Conservation (phyloP, 2,888 invertebrate species). For the Rhopalosiphum nymphaeae region DNA sequence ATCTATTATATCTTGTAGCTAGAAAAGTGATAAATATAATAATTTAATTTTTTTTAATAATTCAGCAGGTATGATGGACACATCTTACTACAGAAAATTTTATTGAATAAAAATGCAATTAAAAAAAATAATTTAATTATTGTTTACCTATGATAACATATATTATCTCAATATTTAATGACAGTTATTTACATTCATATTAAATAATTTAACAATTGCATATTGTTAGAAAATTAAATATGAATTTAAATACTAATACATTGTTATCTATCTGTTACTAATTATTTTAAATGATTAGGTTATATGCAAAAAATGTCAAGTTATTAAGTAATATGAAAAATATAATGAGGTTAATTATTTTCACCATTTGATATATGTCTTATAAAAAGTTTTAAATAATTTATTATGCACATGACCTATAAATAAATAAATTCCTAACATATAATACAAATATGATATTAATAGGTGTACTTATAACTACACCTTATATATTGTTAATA, state of each 20-base stretch:
- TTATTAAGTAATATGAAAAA: neutral
- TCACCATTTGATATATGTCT: neutral
- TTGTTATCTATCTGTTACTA: neutral
- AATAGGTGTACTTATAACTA: neutral
- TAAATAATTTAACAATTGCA: neutral
- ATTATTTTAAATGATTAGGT: neutral
- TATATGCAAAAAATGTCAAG: neutral
- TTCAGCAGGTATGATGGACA: neutral
- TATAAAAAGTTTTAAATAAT: too few relatives aligned
- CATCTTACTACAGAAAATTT: neutral
- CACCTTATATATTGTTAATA: neutral
- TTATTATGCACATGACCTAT: neutral
- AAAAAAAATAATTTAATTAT: neutral
- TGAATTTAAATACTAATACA: neutral
- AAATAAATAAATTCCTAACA: neutral
- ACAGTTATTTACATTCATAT: neutral
- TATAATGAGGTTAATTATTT: neutral
- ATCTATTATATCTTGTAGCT: conserved; percentile 35
- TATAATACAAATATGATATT: neutral
- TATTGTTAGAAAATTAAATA: neutral
- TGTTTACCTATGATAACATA: neutral
- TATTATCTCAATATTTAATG: neutral
- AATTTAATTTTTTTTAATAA: neutral
- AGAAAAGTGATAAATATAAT: conserved; percentile 35
- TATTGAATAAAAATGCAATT: neutral